Evolutionary conservation across 1,140 invertebrate species (phyloP).

Genomic region (Panulirus ornatus): DNA sequence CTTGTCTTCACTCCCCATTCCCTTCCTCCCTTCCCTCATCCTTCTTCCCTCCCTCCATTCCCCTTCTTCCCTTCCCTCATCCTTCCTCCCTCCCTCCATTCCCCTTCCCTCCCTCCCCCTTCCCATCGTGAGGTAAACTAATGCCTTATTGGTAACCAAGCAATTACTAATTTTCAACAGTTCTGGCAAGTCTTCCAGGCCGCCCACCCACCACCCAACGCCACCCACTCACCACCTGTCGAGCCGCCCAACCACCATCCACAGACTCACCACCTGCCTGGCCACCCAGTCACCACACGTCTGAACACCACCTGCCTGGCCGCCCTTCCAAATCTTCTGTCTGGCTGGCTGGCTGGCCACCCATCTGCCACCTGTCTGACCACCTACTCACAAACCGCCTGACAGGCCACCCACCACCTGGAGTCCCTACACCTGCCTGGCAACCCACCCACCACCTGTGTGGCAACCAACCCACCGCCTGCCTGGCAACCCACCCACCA

Average conservation of each 20-base stretch:
- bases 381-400: background rate
- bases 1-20: too few species aligned
- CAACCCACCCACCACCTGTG: background rate
- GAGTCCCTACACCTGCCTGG: background rate
- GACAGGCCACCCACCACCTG: background rate
- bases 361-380: background rate
- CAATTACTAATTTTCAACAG: constrained; percentile 54
- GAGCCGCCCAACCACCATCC: too few species aligned
- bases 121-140: background rate
- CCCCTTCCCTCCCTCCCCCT: background rate
- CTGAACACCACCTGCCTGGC: too few species aligned
- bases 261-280: too few species aligned
- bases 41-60: too few species aligned
- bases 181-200: constrained; percentile 15
- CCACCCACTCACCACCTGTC: constrained; percentile 1
- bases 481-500: background rate
- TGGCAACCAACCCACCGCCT: too few species aligned
- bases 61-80: background rate
- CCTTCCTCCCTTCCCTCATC: too few species aligned
- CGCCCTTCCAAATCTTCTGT: too few species aligned
- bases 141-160: constrained; percentile 32
- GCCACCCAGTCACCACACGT: too few species aligned
- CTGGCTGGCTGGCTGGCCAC: background rate
- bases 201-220: too few species aligned
- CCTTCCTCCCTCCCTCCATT: background rate